phyloP scores from a whole-genome alignment of 2,888 invertebrate genomes.

The Agapostemon virescens region DNA sequence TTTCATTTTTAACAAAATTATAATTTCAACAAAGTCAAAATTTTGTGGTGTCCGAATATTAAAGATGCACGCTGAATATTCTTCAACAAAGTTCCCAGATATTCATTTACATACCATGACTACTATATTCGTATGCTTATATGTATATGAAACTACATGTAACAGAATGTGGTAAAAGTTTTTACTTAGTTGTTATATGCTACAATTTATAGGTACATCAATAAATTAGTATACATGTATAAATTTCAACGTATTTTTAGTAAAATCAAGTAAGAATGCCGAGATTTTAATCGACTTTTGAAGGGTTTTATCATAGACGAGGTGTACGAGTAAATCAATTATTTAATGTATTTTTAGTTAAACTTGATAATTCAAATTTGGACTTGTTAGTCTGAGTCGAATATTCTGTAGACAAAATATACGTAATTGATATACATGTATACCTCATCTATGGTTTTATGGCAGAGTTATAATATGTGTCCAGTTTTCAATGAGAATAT shows the following conservation, averaged over 20 bases:
- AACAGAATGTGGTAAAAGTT: neutral
- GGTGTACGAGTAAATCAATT: neutral
- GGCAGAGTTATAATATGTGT: neutral
- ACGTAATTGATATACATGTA: neutral
- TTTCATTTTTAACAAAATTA: no score
- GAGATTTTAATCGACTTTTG: neutral
- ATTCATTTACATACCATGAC: no score
- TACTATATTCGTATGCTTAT: no score
- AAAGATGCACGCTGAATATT: no score
- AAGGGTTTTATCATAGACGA: neutral
- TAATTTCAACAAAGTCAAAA: no score
- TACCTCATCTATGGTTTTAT: constrained; percentile 5
- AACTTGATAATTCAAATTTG: neutral
- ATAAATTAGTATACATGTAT: neutral
- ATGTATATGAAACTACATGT: neutral
- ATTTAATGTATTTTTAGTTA: neutral
- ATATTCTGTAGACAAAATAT: neutral
- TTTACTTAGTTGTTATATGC: neutral
- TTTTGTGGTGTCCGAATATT: no score
- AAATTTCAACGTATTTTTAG: neutral
- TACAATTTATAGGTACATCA: constrained; percentile 8
- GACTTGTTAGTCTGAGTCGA: neutral
- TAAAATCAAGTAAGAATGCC: neutral
- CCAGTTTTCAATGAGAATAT: neutral
- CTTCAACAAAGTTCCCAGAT: no score